Evolutionary conservation across 2,797 vertebrate species (phyloP).

Genomic region (Platyrinchus mystaceus): DNA sequence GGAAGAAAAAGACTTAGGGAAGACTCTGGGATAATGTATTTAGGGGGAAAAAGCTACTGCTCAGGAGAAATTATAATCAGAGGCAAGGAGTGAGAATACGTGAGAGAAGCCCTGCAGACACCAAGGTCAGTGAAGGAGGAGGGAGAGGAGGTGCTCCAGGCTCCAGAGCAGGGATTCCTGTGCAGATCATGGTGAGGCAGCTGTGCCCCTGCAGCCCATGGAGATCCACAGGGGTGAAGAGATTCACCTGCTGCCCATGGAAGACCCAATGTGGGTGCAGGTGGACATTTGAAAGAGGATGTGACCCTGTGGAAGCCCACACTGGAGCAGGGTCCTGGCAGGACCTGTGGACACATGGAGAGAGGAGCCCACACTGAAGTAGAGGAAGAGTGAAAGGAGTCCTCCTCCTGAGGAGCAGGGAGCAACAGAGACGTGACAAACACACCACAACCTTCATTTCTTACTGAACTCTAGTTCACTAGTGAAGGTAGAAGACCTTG

Average conservation of each 20-base stretch:
- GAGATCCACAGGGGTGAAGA: neutral
- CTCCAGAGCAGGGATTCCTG: neutral
- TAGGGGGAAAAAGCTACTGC: accelerated
- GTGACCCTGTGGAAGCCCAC: neutral
- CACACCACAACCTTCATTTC: neutral
- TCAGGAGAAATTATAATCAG: neutral
- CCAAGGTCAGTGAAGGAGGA: neutral
- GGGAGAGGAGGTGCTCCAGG: neutral
- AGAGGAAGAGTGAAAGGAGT: neutral
- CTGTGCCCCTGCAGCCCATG: neutral
- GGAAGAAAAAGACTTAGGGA: neutral
- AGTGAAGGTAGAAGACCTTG: neutral
- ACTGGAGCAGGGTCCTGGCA: neutral
- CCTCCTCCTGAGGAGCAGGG: neutral
- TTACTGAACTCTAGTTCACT: neutral
- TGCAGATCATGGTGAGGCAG: no score
- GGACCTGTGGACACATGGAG: neutral
- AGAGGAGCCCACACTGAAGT: neutral
- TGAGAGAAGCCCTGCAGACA: neutral
- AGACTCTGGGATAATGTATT: neutral
- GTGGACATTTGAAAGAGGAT: neutral
- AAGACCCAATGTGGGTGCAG: neutral
- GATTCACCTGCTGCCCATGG: neutral
- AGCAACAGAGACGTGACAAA: neutral
- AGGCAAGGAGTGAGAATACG: neutral